Base-by-base conservation (phyloP, 2,888 invertebrate genomes). In the Eubasilissa splendida region DNA sequence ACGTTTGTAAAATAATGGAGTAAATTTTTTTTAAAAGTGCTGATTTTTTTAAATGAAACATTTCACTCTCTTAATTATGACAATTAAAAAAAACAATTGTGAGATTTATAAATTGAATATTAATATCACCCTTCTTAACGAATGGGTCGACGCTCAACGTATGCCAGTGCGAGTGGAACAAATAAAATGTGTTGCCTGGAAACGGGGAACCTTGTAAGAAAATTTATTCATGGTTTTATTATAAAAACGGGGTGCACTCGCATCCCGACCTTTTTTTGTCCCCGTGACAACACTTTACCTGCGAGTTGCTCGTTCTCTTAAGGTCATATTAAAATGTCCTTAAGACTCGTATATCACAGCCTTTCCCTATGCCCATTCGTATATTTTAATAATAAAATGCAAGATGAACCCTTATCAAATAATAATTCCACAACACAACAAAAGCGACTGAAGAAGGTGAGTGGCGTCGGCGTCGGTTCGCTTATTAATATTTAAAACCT, bases 351-450 rank as follows among this genome's bases (percentile, higher is more conserved):
- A 79, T 76, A 79, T 80, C 82, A 76, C 65, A 5, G 33, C 71
- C 58, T 31, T 33, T 12, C 71, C 71, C 50, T 31, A 33, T 58
- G 11, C 33, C 58, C 71, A 22, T 56, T 50, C 75, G 82, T 76
- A 78, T 74, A 79, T 82, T 82, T 82, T 82, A 82, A 82, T 82
- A 82, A 82, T 79, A 80, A 82, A 80, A 80, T 82, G 82, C 80
- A 77, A 80, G 82, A 82, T 80, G 82, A 82, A 82, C 82, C 82
- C 82, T 82, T 80, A 82, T 82, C 82, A 82, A 82, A 73, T 73
- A 73, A 73, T 73, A 73, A 73, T 73, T 73, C 42, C 71, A 73
- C 58, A 31, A 31, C 58, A 68, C 68, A 70, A 54, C 70, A 66
- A 71, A 22, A 71, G 56, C 70, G 56, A 52, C 58, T 60, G 68